Base-by-base conservation (phyloP, 2,888 invertebrate species). In the Drosophila monieri region DNA sequence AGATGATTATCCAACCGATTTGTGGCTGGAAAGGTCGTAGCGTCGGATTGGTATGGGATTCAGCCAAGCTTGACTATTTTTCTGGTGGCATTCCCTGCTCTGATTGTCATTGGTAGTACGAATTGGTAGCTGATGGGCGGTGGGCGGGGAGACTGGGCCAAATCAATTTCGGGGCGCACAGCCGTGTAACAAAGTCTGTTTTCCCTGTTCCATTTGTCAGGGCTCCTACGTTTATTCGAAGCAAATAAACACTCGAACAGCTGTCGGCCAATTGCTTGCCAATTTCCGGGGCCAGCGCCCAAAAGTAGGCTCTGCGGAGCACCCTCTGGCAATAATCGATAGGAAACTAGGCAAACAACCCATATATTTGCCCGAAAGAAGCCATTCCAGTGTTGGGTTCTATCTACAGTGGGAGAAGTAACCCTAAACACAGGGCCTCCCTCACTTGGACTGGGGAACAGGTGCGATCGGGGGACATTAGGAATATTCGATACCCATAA, bases 101-200 rank as follows among this genome's bases (percentile, higher is more conserved):
- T 88, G 78, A 78, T 88, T 86, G 80, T 52, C 70, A 75, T 60
- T 61, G 65, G 55, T 61, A 30, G 25, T 44, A 41, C 41, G 41
- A 41, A 15, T 41, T 27, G 53, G 4, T 30, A n/a, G 27, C 1
- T 35, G 21, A 21, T 27, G 3, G 30, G 2, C 14, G n/a, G 30
- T 46, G 10, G 23, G 44, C 1, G 23, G 1, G 8, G 6, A 4
- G 4, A 47, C 23, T 49, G 64, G 51, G 64, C 15, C 65, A 70
- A 85, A 80, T 81, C 85, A 78, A 85, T 87, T 80, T 85, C 39
- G 58, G 67, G 73, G 78, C 67, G 59, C 71, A 81, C 73, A 60
- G 72, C 58, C 73, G 74, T 81, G 85, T 81, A 71, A 81, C 83
- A 84, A 67, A 39, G 47, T 52, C 46, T 27, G 21, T 49, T 65